Percentiles rank a stretch among this genome's conserved stretches.
Conservation (phyloP, 2,888 invertebrate species). For the Tetropium fuscum region DNA sequence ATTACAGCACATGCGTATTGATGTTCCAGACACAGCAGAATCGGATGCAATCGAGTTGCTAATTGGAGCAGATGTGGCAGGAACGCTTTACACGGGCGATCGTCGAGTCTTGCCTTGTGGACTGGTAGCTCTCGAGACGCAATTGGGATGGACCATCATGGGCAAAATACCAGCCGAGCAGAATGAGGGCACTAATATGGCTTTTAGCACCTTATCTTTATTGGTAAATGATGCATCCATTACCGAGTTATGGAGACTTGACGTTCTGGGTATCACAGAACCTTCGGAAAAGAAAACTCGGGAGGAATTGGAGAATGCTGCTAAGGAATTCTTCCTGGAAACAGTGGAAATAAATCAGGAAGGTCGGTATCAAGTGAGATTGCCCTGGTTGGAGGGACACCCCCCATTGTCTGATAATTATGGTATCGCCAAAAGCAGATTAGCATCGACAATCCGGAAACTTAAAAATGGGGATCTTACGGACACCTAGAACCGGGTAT, state of each 20-base stretch:
- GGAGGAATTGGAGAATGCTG: slow-evolving; percentile 17
- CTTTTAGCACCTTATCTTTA: neutral
- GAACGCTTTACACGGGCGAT: slow-evolving; percentile 25
- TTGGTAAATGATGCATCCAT: slow-evolving; percentile 4
- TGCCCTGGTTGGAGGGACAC: slow-evolving; percentile 36
- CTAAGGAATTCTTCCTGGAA: slow-evolving; percentile 30
- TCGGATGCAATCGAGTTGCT: slow-evolving; percentile 21
- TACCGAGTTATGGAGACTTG: slow-evolving; percentile 25
- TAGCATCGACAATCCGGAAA: slow-evolving; percentile 17
- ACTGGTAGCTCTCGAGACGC: slow-evolving; percentile 22
- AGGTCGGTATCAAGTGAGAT: slow-evolving; percentile 35
- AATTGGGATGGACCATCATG: slow-evolving; percentile 19
- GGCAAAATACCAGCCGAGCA: slow-evolving; percentile 18
- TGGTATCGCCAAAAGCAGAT: slow-evolving; percentile 27
- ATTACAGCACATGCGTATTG: slow-evolving; percentile 5
- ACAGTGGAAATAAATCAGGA: slow-evolving; percentile 24
- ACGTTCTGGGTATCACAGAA: slow-evolving; percentile 26
- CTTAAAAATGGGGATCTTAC: slow-evolving; percentile 9
- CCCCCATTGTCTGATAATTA: slow-evolving; percentile 31
- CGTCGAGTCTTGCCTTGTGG: slow-evolving; percentile 28
- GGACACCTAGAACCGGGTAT: slow-evolving; percentile 26
- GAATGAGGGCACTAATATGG: neutral
- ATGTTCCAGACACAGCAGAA: slow-evolving; percentile 11
- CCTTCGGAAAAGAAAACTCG: slow-evolving; percentile 18
- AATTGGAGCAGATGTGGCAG: slow-evolving; percentile 27